Evolutionary conservation across 2,888 invertebrate species (phyloP).

Genomic region (Hydropsyche betteni): DNA sequence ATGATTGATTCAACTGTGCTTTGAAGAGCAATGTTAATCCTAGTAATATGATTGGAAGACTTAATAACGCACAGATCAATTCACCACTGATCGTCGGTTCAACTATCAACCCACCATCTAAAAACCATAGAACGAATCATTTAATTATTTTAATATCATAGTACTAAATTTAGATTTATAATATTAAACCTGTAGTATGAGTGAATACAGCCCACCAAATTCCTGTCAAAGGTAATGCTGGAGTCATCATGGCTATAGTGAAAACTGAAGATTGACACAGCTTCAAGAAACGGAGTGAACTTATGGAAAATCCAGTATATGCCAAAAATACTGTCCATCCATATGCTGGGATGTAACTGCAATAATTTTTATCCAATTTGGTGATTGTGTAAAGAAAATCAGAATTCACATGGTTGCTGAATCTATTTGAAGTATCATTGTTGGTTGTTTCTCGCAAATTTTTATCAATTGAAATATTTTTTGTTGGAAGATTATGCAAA

Average conservation of each 20-base stretch:
- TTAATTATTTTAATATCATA: not conserved
- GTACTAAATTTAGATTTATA: not conserved
- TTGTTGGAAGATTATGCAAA: no score
- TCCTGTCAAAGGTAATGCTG: constrained; percentile 65
- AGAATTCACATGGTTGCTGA: constrained; percentile 36
- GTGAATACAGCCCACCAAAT: constrained; percentile 69
- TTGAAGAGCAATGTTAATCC: constrained; percentile 65
- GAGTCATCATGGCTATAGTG: constrained; percentile 64
- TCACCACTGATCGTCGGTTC: constrained; percentile 70
- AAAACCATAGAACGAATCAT: not conserved
- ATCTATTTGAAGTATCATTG: not conserved
- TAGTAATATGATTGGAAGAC: constrained; percentile 66
- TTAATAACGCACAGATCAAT: constrained; percentile 68
- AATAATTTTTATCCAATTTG: constrained; percentile 51
- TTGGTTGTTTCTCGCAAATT: not conserved
- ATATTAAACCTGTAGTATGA: constrained; percentile 56
- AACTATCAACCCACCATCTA: constrained; percentile 53
- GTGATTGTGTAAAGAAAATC: constrained; percentile 45
- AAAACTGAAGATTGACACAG: constrained; percentile 68
- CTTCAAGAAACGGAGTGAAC: constrained; percentile 64
- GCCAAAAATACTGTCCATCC: constrained; percentile 64
- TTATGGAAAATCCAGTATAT: constrained; percentile 62
- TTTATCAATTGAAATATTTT: not conserved
- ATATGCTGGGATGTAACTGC: constrained; percentile 55
- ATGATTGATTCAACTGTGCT: constrained; percentile 60